Evolutionary conservation across 2,888 invertebrate species (phyloP).

Genomic region (Candidula unifasciata): DNA sequence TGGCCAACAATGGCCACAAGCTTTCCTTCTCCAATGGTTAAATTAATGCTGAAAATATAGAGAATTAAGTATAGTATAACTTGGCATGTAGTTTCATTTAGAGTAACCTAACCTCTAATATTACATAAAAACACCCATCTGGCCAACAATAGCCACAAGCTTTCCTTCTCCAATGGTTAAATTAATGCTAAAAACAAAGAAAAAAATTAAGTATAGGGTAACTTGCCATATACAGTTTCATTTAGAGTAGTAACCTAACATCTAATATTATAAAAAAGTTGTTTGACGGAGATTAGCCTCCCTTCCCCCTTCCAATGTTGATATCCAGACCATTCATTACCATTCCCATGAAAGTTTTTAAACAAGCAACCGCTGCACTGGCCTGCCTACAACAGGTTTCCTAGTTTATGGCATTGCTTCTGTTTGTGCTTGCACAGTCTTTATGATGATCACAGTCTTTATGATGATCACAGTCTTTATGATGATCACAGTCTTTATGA

Average conservation of each 20-base stretch:
- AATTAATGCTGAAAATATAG: constrained; percentile 32
- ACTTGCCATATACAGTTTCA: neutral
- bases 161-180: constrained; percentile 50
- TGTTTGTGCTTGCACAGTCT: too few species aligned
- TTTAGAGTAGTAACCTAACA: neutral
- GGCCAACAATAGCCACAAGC: constrained; percentile 84
- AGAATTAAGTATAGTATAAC: neutral
- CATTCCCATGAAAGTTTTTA: too few species aligned
- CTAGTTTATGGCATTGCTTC: too few species aligned
- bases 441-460: too few species aligned
- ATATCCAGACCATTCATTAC: too few species aligned
- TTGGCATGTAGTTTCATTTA: neutral
- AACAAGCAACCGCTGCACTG: too few species aligned
- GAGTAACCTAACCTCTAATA: neutral
- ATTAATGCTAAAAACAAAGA: constrained; percentile 32
- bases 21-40: constrained; percentile 50
- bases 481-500: too few species aligned
- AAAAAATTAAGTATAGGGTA: neutral
- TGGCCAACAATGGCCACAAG: constrained; percentile 84
- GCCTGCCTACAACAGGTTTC: too few species aligned
- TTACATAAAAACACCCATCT: neutral
- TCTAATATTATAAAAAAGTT: too few species aligned
- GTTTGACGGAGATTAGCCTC: too few species aligned
- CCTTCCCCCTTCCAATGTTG: too few species aligned
- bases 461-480: too few species aligned